phyloP scores from a whole-genome alignment of 2,113 vertebrate species.

The Scomber colias region DNA sequence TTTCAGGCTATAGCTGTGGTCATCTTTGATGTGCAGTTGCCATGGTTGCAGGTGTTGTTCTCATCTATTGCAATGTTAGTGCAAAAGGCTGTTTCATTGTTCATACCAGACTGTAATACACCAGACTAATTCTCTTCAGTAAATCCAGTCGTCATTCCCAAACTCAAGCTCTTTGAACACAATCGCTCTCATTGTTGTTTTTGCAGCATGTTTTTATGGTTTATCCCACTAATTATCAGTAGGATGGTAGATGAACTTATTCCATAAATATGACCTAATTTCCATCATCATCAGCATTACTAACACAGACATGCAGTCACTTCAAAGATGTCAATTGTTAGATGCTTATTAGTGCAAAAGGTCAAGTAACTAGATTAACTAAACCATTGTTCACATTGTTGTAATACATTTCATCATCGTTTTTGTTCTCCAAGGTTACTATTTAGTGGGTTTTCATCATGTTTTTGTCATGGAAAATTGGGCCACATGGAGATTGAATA shows the following conservation, averaged over 20 bases:
- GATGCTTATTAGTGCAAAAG: not conserved
- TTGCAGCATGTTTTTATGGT: too few relatives aligned
- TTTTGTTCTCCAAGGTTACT: not conserved
- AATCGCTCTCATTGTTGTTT: too few relatives aligned
- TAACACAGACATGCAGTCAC: not conserved
- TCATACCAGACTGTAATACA: not conserved
- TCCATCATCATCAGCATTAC: not conserved
- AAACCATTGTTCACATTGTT: not conserved
- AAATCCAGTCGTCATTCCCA: not conserved
- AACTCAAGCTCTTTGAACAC: not conserved
- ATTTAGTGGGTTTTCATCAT: not conserved
- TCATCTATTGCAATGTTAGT: not conserved
- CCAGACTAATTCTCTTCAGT: not conserved
- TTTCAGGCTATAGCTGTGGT: not conserved
- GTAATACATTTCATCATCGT: not conserved
- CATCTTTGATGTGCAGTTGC: not conserved
- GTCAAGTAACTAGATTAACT: constrained; percentile 2
- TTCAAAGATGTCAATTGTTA: not conserved
- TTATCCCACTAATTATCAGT: too few relatives aligned
- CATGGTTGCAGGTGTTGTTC: not conserved
- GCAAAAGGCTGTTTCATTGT: constrained; percentile 9
- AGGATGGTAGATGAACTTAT: too few relatives aligned
- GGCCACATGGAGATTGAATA: too few relatives aligned
- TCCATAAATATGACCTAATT: too few relatives aligned
- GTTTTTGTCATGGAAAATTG: too few relatives aligned